A percentile compares a stretch with the other conserved stretches of the same genome.
These are phyloP conservation scores for Drosophila merina DNA, from an alignment of 2,888 invertebrate genomes.

Conservation along the genomic window DNA sequence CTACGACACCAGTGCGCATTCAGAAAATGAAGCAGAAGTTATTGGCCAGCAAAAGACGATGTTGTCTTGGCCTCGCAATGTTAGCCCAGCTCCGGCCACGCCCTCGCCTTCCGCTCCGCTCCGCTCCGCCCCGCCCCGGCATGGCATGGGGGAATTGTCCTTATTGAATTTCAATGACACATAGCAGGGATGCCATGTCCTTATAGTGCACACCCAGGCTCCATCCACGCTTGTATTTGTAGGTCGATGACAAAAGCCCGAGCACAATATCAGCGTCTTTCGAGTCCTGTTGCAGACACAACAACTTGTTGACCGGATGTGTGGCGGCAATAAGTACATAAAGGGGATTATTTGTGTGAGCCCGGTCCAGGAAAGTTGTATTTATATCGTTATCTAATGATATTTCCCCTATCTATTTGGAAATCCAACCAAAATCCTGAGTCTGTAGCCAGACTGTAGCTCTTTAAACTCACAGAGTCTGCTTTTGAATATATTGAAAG, in stretches of 20 bases:
- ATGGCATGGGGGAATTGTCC: conserved; percentile 54
- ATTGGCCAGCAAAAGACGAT: conserved; percentile 65
- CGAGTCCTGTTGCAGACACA: conserved; percentile 38
- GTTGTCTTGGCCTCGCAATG: conserved; percentile 56
- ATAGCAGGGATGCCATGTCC: conserved; percentile 42
- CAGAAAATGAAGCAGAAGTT: conserved; percentile 58
- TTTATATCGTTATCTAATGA: conserved; percentile 41
- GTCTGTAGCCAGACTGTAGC: conserved; percentile 7
- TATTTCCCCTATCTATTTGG: conserved; percentile 17
- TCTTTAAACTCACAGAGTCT: not conserved
- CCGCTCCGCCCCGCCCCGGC: not conserved
- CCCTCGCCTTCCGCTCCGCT: conserved; percentile 3
- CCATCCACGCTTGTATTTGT: conserved; percentile 29
- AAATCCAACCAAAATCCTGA: conserved; percentile 8
- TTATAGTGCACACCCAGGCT: conserved; percentile 32
- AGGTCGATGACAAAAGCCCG: conserved; percentile 63
- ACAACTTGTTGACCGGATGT: conserved; percentile 77
- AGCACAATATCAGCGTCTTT: conserved; percentile 16
- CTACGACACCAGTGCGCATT: conserved; percentile 41
- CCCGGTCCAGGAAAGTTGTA: conserved; percentile 23
- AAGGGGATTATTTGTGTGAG: conserved; percentile 70
- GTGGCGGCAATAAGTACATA: conserved; percentile 72
- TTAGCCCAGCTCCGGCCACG: conserved; percentile 31
- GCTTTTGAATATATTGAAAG: conserved; percentile 32
- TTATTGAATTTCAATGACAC: conserved; percentile 77